Evolutionary conservation across 2,797 vertebrate genomes (phyloP).

Genomic region (Ispidina lecontei): DNA sequence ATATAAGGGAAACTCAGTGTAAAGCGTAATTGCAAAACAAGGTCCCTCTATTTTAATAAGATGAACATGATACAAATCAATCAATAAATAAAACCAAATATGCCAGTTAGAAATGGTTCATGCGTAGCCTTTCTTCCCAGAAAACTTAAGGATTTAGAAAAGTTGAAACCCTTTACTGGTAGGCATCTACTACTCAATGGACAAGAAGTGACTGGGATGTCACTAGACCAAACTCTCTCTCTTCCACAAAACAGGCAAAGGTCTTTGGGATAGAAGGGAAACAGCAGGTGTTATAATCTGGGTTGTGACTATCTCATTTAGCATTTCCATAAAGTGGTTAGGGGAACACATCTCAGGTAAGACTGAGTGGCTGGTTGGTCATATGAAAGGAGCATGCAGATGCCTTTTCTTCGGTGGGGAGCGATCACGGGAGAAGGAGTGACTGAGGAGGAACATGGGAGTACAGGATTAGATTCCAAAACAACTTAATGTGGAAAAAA

Average conservation of each 20-base stretch:
- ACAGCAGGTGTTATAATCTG: background rate
- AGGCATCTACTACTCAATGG: background rate
- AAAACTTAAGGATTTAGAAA: background rate
- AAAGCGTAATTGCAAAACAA: background rate
- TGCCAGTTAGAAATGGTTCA: background rate
- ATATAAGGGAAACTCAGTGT: background rate
- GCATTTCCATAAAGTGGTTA: background rate
- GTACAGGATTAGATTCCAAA: background rate
- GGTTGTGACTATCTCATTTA: background rate
- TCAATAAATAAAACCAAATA: background rate
- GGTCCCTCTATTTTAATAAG: background rate
- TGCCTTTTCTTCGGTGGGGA: background rate
- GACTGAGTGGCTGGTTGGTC: background rate
- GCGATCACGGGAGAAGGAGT: background rate
- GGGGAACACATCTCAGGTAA: background rate
- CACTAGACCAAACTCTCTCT: background rate
- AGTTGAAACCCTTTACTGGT: background rate
- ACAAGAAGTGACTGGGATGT: background rate
- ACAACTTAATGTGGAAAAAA: background rate
- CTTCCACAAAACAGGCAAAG: background rate
- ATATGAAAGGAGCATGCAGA: background rate
- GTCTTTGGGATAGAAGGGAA: background rate
- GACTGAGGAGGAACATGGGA: background rate
- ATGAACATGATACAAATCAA: background rate
- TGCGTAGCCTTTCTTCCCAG: background rate